Evolutionary conservation across 2,797 vertebrate species (phyloP).

Genomic region (Karalla daura): DNA sequence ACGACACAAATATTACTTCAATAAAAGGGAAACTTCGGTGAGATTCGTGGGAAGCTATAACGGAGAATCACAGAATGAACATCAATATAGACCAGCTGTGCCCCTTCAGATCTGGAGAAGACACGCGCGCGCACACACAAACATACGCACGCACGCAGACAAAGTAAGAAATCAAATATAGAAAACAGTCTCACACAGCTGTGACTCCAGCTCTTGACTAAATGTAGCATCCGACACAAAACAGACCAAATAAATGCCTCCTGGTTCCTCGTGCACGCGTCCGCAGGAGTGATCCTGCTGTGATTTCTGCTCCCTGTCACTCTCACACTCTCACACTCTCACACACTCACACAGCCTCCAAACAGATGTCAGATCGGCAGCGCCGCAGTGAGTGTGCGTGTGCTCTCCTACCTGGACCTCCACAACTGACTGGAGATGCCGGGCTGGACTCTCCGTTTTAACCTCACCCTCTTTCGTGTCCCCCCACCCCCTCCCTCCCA

Average conservation of each 20-base stretch:
- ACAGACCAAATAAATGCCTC: neutral
- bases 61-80: neutral
- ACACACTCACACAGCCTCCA: conserved; percentile 24
- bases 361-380: conserved; percentile 32
- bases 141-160: neutral
- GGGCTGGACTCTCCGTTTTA: conserved; percentile 51
- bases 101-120: neutral
- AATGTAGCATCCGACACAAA: neutral
- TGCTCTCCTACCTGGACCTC: conserved; percentile 71
- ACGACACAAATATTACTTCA: neutral
- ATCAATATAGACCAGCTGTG: conserved; percentile 6
- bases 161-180: neutral
- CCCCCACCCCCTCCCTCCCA: too few species aligned
- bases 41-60: neutral
- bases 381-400: conserved; percentile 57
- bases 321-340: conserved; percentile 18
- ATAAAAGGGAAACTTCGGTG: neutral
- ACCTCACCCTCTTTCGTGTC: too few species aligned
- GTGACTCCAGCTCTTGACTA: neutral
- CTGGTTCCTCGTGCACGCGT: conserved; percentile 2
- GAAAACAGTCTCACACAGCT: conserved; percentile 1
- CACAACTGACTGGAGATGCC: conserved; percentile 69
- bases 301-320: conserved; percentile 23
- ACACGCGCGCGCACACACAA: neutral
- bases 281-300: conserved; percentile 7